Evolutionary conservation across 64 coral and sea anemone genomes (phyloP).

Genomic region (Exaiptasia diaphana): DNA sequence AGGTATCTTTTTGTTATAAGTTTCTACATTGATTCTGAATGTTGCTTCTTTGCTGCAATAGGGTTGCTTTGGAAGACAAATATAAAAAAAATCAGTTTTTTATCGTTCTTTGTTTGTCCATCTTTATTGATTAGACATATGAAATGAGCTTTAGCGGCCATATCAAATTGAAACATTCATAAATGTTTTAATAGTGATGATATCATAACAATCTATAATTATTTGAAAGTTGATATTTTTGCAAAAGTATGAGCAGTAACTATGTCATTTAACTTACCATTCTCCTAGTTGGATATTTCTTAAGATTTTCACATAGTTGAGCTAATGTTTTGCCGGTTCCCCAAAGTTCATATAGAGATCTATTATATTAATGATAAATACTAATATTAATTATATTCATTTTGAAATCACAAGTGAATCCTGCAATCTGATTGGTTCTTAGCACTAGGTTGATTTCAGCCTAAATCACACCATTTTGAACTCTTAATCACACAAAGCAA

Average conservation of each 20-base stretch:
- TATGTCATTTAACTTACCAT: conserved; percentile 37
- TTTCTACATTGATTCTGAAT: conserved; percentile 58
- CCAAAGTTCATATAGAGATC: conserved; percentile 69
- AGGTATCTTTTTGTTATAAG: conserved; percentile 56
- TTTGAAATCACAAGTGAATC: too few species aligned
- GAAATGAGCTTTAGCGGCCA: too few species aligned
- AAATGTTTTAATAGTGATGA: background rate
- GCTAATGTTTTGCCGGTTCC: conserved; percentile 44
- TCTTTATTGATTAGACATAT: too few species aligned
- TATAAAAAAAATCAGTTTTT: background rate
- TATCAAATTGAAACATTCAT: background rate
- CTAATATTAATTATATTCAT: too few species aligned
- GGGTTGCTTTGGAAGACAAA: background rate
- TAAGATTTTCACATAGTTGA: conserved; percentile 19
- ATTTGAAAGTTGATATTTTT: background rate
- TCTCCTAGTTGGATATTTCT: conserved; percentile 38
- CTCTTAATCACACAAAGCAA: too few species aligned
- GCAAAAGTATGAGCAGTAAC: too few species aligned
- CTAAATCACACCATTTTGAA: too few species aligned
- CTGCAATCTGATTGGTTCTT: too few species aligned
- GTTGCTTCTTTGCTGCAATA: conserved; percentile 1
- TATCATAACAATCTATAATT: background rate
- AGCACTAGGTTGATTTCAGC: too few species aligned
- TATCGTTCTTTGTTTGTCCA: too few species aligned
- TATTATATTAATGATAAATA: too few species aligned